Percentiles rank a stretch among this genome's conserved stretches.
phyloP scores from a whole-genome alignment of 1,140 invertebrate genomes.

The Drosophila cardini region DNA sequence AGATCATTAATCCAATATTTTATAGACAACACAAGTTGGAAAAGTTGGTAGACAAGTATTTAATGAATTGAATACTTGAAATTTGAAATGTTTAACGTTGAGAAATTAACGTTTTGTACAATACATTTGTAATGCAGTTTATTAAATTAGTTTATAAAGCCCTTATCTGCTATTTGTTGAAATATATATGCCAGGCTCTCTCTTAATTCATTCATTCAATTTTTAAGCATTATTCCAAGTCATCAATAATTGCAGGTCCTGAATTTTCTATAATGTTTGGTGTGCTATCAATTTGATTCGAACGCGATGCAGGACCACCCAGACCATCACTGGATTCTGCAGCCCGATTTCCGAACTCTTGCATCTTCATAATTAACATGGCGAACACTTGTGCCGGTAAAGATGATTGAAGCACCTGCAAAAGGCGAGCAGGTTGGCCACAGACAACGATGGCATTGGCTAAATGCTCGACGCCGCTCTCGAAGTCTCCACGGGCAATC shows the following conservation, averaged over 20 bases:
- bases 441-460: slow-evolving; percentile 98
- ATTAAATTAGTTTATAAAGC: slow-evolving; percentile 62
- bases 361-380: slow-evolving; percentile 93
- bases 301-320: slow-evolving; percentile 42
- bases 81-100: slow-evolving; percentile 21
- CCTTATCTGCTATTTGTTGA: slow-evolving; percentile 63
- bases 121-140: slow-evolving; percentile 41
- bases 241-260: slow-evolving; percentile 66
- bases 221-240: slow-evolving; percentile 75
- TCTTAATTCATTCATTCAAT: slow-evolving; percentile 10
- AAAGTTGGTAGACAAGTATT: neutral
- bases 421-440: slow-evolving; percentile 95
- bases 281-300: slow-evolving; percentile 49
- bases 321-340: slow-evolving; percentile 64
- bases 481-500: slow-evolving; percentile 92
- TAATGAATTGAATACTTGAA: slow-evolving; percentile 14
- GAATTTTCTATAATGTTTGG: slow-evolving; percentile 64
- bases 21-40: neutral
- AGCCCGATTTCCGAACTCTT: slow-evolving; percentile 85
- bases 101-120: slow-evolving; percentile 32
- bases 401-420: slow-evolving; percentile 96
- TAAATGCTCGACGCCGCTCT: slow-evolving; percentile 96
- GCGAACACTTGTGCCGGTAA: slow-evolving; percentile 96
- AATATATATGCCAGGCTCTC: slow-evolving; percentile 56
- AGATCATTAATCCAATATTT: neutral